Percentiles rank a stretch among this genome's conserved stretches.
phyloP scores from a whole-genome alignment of 2,888 invertebrate species.

The Cephus nigrinus region DNA sequence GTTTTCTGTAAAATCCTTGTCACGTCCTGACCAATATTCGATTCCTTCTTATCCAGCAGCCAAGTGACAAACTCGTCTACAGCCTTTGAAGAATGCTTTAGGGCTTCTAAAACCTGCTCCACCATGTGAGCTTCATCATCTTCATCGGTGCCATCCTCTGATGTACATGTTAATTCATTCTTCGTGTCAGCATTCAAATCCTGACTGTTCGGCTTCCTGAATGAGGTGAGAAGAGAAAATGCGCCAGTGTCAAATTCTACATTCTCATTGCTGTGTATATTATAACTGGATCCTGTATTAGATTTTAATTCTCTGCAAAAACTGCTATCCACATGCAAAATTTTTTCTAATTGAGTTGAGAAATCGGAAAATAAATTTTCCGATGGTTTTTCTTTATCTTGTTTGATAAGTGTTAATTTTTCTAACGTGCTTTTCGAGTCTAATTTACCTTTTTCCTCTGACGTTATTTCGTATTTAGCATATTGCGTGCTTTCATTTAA shows the following conservation, averaged over 20 bases:
- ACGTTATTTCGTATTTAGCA: too few species aligned
- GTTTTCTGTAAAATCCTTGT: too few species aligned
- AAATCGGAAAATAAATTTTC: too few species aligned
- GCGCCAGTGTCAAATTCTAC: conserved; percentile 3
- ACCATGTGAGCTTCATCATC: conserved; percentile 9
- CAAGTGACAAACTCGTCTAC: conserved; percentile 8
- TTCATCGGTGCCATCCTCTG: background rate
- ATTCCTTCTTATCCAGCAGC: conserved; percentile 10
- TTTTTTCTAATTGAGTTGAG: too few species aligned
- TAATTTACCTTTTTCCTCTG: too few species aligned
- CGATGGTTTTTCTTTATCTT: too few species aligned
- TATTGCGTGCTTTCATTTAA: background rate
- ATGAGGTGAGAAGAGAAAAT: conserved; percentile 8
- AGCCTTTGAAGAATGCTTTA: conserved; percentile 17
- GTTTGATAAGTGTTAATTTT: too few species aligned
- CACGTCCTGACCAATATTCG: conserved; percentile 5
- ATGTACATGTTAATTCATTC: background rate
- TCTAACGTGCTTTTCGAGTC: too few species aligned
- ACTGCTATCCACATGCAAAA: too few species aligned
- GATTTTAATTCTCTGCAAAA: too few species aligned
- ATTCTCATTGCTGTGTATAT: conserved; percentile 11
- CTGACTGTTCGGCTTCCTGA: background rate
- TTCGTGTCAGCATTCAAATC: background rate
- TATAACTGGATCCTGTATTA: conserved; percentile 7
- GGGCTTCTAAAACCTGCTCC: conserved; percentile 10